A percentile compares a stretch with the other conserved stretches of the same genome.
phyloP scores from a whole-genome alignment of 92 coral and sea anemone species.

The Palythoa grandis region DNA sequence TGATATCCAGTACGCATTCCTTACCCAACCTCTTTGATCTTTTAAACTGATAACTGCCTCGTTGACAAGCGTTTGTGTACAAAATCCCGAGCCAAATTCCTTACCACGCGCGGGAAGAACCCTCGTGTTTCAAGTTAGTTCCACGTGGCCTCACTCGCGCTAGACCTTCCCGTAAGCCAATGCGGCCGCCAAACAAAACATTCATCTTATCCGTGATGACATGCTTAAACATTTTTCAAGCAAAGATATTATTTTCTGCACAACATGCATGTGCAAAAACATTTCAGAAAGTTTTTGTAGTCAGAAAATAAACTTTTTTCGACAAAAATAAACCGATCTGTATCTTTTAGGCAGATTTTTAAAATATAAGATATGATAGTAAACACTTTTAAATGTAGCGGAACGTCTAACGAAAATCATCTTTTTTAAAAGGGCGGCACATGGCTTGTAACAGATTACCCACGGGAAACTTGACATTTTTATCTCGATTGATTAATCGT shows the following conservation, averaged over 20 bases:
- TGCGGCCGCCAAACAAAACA: neutral
- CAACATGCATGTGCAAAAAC: neutral
- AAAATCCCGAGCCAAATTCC: neutral
- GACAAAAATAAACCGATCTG: too few relatives aligned
- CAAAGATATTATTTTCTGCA: neutral
- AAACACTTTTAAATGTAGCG: too few relatives aligned
- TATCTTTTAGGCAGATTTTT: too few relatives aligned
- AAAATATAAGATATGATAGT: too few relatives aligned
- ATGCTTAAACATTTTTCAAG: neutral
- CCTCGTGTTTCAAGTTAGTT: neutral
- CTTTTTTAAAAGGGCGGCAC: too few relatives aligned
- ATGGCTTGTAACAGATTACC: too few relatives aligned
- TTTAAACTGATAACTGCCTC: constrained; percentile 24
- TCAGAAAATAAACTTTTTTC: too few relatives aligned
- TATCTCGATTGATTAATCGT: too few relatives aligned
- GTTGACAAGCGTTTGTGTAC: constrained; percentile 35
- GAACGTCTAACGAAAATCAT: too few relatives aligned
- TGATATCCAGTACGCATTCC: constrained; percentile 36
- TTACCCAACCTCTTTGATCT: constrained; percentile 31
- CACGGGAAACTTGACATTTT: too few relatives aligned
- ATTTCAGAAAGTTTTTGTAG: neutral
- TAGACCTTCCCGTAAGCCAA: neutral
- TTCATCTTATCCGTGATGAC: neutral
- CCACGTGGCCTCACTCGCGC: neutral
- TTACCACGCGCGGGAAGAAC: neutral